Conservation (phyloP, 2,113 vertebrate species). For the Perccottus glenii region DNA sequence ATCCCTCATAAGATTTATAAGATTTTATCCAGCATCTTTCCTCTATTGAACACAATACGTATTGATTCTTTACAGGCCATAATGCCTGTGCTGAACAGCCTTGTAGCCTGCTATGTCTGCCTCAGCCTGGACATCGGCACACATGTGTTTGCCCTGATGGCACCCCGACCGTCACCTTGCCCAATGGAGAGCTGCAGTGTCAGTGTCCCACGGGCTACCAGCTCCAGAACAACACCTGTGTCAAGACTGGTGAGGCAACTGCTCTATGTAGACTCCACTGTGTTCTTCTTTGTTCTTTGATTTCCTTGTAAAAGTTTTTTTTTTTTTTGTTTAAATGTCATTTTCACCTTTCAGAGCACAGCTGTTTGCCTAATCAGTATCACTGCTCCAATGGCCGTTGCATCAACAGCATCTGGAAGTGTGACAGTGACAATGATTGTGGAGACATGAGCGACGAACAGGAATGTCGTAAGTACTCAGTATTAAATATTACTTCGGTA, state of each 20-base stretch:
- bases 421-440: constrained; percentile 96
- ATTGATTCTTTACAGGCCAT: constrained; percentile 76
- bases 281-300: not conserved
- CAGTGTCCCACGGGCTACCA: constrained; percentile 88
- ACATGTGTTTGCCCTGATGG: constrained; percentile 92
- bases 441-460: constrained; percentile 97
- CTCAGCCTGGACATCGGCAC: constrained; percentile 82
- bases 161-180: constrained; percentile 73
- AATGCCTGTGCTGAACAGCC: constrained; percentile 88
- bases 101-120: constrained; percentile 92
- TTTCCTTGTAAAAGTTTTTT: not conserved
- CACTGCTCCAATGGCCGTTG: constrained; percentile 94
- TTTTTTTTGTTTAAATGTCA: not conserved
- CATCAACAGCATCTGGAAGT: constrained; percentile 98
- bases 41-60: no score
- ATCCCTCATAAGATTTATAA: no score
- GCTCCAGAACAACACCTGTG: constrained; percentile 84
- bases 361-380: constrained; percentile 93
- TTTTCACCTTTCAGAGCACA: constrained; percentile 72
- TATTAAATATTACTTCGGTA: no score
- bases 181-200: constrained; percentile 85
- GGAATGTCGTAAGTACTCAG: constrained; percentile 89
- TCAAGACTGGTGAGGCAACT: constrained; percentile 84
- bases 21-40: no score
- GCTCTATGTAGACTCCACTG: no score